Evolutionary conservation across 2,113 vertebrate genomes (phyloP).

Genomic region (Rhea americana): DNA sequence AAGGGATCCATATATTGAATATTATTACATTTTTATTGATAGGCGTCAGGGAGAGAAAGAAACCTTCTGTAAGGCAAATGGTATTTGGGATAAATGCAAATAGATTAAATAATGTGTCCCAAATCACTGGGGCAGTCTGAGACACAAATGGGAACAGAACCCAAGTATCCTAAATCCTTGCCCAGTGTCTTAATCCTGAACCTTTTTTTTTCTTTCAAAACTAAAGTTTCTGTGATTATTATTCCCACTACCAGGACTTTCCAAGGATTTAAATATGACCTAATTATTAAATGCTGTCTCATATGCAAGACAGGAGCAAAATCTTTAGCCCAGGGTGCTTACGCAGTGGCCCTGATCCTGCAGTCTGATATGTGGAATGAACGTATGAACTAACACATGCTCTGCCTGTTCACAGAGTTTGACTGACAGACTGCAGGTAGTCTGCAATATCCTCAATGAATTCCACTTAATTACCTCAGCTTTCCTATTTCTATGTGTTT

Average conservation of each 20-base stretch:
- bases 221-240: conserved; percentile 1
- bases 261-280: conserved; percentile 13
- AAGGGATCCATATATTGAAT: not conserved
- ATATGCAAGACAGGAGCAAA: conserved; percentile 21
- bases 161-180: not conserved
- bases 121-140: not conserved
- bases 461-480: not conserved
- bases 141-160: not conserved
- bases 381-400: not conserved
- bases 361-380: conserved; percentile 44
- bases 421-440: not conserved
- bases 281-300: conserved; percentile 49
- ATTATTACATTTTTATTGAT: not conserved
- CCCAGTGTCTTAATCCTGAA: not conserved
- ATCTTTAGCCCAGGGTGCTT: conserved; percentile 30
- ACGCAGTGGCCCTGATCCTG: conserved; percentile 11
- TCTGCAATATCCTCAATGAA: not conserved
- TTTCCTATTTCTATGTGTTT: not conserved
- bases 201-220: conserved; percentile 1
- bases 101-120: not conserved
- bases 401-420: not conserved
- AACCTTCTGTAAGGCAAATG: not conserved
- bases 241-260: conserved; percentile 19
- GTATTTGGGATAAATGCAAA: not conserved
- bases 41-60: not conserved